Base-by-base conservation (phyloP, 2,888 invertebrate genomes). In the Cephus pygmeus region DNA sequence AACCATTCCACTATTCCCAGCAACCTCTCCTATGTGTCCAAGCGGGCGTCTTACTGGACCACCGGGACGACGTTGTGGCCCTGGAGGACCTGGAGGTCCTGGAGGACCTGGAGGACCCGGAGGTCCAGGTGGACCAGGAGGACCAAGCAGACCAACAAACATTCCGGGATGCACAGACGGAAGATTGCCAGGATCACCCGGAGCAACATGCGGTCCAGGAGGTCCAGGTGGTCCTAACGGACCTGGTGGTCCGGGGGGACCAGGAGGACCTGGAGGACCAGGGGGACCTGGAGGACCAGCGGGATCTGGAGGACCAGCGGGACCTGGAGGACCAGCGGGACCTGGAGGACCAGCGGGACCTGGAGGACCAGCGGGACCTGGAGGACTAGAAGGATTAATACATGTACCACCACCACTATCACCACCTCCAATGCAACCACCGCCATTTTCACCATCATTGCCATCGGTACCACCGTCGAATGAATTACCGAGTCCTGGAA, bases 211-310 rank as follows among this genome's bases (percentile, higher is more conserved):
- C 71, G 75, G 69, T 12, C 80, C 80, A 15, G 85, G 83, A 1
- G 34, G 23, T 35, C 81, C 81, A 33, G 85, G 83, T 33, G 12
- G 30, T 1, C 76, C 80, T 33, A 33, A 33, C 33, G 12, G 30
- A 0, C 76, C 80, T 12, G 79, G 77, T n/a, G 31, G 31, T 36
- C 73, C 79, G 1, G 83, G 81, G 1, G 40, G 69, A 23, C 82
- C 81, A 1, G 78, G 79, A 4, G 35, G 35, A 15, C 90, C 91
- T 15, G 90, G 89, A 3, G 85, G 84, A 15, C 90, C 90, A 33
- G 89, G 85, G 3, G 79, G 80, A 34, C 85, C 86, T 6, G 40
- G 40, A 40, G 40, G 2, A 40, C 77, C 79, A 2, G 83, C 81
- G 6, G 40, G 69, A 33, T 81, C 80, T 31, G 78, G 78, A 4